phyloP scores from a whole-genome alignment of 2,113 vertebrate species.

The Phrynocephalus versicolor region DNA sequence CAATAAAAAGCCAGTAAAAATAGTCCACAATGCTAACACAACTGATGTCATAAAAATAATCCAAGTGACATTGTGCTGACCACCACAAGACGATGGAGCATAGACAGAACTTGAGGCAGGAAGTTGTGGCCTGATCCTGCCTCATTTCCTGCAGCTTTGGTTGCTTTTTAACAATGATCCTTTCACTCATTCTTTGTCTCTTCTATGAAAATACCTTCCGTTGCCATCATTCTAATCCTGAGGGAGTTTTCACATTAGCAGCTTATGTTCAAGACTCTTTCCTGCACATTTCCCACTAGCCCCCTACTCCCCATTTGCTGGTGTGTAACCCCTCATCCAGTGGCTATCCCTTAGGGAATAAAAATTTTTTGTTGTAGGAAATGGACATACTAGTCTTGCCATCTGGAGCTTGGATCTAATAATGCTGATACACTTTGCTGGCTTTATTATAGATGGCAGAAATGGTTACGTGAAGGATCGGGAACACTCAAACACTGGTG shows the following conservation, averaged over 20 bases:
- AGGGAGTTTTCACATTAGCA: neutral
- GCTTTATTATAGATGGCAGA: no score
- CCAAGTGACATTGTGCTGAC: constrained; percentile 44
- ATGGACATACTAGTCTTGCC: no score
- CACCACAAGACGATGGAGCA: constrained; percentile 38
- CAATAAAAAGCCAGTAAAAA: constrained; percentile 66
- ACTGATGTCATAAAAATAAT: constrained; percentile 59
- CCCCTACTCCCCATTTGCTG: no score
- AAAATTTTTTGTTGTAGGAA: no score
- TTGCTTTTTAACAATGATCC: constrained; percentile 46
- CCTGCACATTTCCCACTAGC: neutral
- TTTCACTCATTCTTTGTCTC: neutral
- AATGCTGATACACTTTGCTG: no score
- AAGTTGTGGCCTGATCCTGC: constrained; percentile 40
- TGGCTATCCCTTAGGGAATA: no score
- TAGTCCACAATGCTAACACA: constrained; percentile 59
- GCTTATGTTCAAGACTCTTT: neutral
- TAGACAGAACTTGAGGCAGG: constrained; percentile 50
- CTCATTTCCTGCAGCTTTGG: neutral
- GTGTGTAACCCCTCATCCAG: neutral
- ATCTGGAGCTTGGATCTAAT: no score
- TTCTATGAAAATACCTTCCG: neutral
- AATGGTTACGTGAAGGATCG: no score
- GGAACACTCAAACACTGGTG: no score
- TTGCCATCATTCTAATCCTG: neutral